Conservation (phyloP, 2,797 vertebrate species). For the Pseudomugil gertrudae region DNA sequence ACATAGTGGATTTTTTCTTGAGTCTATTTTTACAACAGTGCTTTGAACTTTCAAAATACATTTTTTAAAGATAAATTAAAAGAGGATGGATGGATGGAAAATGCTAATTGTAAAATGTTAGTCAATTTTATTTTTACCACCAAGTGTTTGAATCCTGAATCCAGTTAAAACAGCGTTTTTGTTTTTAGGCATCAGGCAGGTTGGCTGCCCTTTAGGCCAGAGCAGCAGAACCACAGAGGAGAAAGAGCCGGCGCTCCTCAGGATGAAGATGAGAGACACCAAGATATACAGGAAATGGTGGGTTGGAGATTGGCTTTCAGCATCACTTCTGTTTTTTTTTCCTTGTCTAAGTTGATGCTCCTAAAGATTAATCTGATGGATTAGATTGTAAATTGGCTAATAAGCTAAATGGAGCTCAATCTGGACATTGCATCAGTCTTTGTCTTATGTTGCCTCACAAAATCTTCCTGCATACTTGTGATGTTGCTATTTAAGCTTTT, state of each 20-base stretch:
- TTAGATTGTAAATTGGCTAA: not conserved
- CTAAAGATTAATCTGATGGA: not conserved
- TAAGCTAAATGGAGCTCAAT: too few relatives aligned
- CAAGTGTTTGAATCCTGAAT: too few relatives aligned
- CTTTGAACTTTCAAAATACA: not conserved
- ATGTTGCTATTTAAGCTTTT: not conserved
- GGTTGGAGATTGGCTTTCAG: not conserved
- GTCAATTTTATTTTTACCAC: too few relatives aligned
- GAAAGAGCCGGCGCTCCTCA: constrained; percentile 62
- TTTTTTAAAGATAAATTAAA: not conserved
- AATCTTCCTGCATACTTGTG: not conserved
- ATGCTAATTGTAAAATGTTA: too few relatives aligned
- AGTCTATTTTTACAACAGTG: not conserved
- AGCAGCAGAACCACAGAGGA: constrained; percentile 80
- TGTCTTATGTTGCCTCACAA: not conserved
- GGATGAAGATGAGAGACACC: constrained; percentile 86
- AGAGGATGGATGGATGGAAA: too few relatives aligned
- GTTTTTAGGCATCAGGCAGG: constrained; percentile 77
- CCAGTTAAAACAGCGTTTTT: not conserved
- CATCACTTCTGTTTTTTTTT: not conserved
- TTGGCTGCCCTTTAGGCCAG: constrained; percentile 95
- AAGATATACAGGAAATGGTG: constrained; percentile 95
- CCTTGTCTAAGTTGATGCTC: not conserved
- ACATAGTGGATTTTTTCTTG: too few relatives aligned
- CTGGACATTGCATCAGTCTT: not conserved